Percentiles rank a stretch among this genome's conserved stretches.
These are phyloP conservation scores for Phymorhynchus buccinoides DNA, from an alignment of 1,140 invertebrate genomes.

Conservation along the genomic window DNA sequence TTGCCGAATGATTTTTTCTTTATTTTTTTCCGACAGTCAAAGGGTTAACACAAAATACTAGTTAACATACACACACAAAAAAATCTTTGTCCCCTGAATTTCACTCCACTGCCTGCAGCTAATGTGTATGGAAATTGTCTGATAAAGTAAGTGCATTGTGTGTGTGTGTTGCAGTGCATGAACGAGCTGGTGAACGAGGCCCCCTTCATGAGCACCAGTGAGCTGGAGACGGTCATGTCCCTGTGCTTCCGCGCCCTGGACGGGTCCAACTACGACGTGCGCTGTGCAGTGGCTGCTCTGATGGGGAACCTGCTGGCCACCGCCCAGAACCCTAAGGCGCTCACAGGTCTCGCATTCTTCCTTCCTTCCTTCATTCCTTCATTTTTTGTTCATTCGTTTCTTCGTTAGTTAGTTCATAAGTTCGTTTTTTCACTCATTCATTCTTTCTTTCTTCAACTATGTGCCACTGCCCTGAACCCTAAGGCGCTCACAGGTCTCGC, in stretches of 20 bases:
- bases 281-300: slow-evolving; percentile 92
- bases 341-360: slow-evolving; percentile 41
- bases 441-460: neutral
- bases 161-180: slow-evolving; percentile 80
- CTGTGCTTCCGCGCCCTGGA: slow-evolving; percentile 93
- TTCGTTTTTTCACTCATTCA: no score
- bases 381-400: neutral
- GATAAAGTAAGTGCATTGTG: no score
- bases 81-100: no score
- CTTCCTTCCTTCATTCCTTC: neutral
- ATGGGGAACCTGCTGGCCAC: slow-evolving; percentile 88
- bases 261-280: slow-evolving; percentile 94
- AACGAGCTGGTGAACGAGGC: slow-evolving; percentile 91
- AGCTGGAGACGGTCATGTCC: slow-evolving; percentile 90
- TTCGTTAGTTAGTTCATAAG: no score
- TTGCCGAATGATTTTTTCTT: no score
- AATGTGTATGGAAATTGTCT: no score
- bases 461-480: neutral
- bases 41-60: no score
- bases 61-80: no score
- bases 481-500: no score
- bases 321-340: slow-evolving; percentile 78
- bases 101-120: no score
- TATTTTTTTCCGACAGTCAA: no score
- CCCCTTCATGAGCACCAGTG: slow-evolving; percentile 88